Evolutionary conservation across 1,140 invertebrate species (phyloP), one percentile per base, ranked within the genome.

Genomic region (Gryon sp.): DNA sequence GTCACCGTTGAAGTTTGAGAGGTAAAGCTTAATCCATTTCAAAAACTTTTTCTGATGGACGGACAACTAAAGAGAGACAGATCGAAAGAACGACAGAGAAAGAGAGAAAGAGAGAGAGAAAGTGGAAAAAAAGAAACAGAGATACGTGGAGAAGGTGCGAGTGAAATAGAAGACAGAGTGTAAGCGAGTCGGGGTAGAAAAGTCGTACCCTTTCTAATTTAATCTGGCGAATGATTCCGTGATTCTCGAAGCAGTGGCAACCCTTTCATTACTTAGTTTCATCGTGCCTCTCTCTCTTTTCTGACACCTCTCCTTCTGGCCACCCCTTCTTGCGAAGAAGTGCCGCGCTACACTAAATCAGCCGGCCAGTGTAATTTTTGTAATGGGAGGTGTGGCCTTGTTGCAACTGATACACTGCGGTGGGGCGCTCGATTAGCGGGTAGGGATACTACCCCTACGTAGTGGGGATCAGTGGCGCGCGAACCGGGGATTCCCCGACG

Each of bases 211-310:
- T 89, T 86, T 88, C 86, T 89, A 88, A 89, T 88, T 88, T 87
- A 89, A 89, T 89, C 86, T 88, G 84, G 84, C 84, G 86, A 89
- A 89, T 88, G 86, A 88, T 89, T 89, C 84, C 88, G 87, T 87
- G 87, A 89, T 88, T 89, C 86, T 81, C 80, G 80, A 82, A 82
- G 81, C 80, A 79, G 55, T 70, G 79, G 84, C 86, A 88, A 88
- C 87, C 86, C 87, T 88, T 88, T 89, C 87, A 88, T 89, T 89
- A 89, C 87, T 89, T 88, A 88, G 82, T 76, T 86, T 76, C 80
- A 78, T 69, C 40, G 55, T 63, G 60, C 62, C 57, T 57, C 57
- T 79, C 65, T 65, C 38, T 65, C n/a, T 60, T 34, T 34, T 12
- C 48, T 60, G 32, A 57, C 76, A 45, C 57, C 63, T 66, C 63